Evolutionary conservation across 2,113 vertebrate species (phyloP), one percentile per base, ranked within the genome.

Genomic region (Cololabis saira): DNA sequence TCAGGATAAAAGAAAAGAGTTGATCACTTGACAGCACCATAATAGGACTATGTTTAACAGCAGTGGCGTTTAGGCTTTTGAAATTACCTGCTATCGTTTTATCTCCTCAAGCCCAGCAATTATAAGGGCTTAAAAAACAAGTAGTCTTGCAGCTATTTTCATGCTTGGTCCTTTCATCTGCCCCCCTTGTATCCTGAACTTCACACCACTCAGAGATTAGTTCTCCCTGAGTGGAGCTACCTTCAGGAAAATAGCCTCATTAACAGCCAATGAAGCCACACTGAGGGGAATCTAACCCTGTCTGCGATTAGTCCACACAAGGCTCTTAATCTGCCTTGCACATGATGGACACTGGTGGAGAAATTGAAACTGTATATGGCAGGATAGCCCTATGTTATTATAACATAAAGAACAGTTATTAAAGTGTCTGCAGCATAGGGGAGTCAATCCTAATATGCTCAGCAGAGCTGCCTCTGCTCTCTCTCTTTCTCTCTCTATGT

Each of bases 391-490:
- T 71, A 72, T 94, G 91, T 94, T 94, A 95, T 94, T 94, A 93
- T 90, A 94, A 91, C 87, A 93, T 94, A 94, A 94, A 93, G 87
- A 93, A 94, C 81, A 84, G 78, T 92, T 94, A 91, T 92, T 94
- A 95, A 95, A 93, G 84, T 93, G 90, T 94, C 92, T 90, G 79
- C 84, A 87, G 78, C 89, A 89, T 90, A 92, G 91, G 67, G 88
- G 88, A 89, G 89, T 95, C 94, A 83, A 94, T 95, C 86, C 93
- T 94, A 95, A 95, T 95, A 93, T 92, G 87, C 91, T 92, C 84
- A 90, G 91, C 90, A 87, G 90, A 89, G 81, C 84, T 80, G 80
- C 69, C 76, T 82, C 76, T 50, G 57, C 64, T 78, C 61, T 67
- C 63, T 54, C 47, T 67, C 71, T 67, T 61, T 78, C 61, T 67